Base-by-base conservation (phyloP, 2,113 vertebrate genomes). In the Caloenas nicobarica region DNA sequence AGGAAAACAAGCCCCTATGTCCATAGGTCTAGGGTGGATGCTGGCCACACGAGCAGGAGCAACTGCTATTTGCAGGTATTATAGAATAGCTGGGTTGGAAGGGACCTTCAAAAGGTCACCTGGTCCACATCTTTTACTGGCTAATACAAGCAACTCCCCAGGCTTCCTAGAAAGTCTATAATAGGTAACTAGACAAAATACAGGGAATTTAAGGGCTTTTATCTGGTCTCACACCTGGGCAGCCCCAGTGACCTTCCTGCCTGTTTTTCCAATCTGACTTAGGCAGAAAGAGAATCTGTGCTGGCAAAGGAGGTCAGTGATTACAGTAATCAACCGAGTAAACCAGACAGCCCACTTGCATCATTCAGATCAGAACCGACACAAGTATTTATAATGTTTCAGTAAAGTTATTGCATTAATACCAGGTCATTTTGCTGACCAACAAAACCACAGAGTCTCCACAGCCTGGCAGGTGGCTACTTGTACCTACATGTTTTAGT, bases 31-130 rank as follows among this genome's bases (percentile, higher is more conserved):
- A 4, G 54, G 12, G 77, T 15, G 76, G 81, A 16, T n/a, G 56
- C 50, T 79, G 91, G 78, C 81, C 28, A 7, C 22, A 72, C 3
- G n/a, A 69, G 31, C 92, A 93, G 51, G 71, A 90, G 50, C 80
- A 65, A 46, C 29, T 29, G 17, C 84, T 82, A 8, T 57, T 62
- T 40, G 57, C 46, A 48, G 71, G 51, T 15, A 21, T 46, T 46
- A 46, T 19, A 46, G 44, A 46, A 46, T 19, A 46, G 18, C 19
- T 46, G 44, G 44, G 18, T 46, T 18, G 44, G 44, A 46, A 46
- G 44, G 18, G 44, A 46, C 44, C 44, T 46, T 19, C 44, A 18
- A 19, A 19, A 46, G 44, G 44, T 3, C 56, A 57, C 80, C 74
- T 57, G 22, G 61, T 70, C n/a, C 7, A 6, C 62, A 73, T 22